phyloP scores from a whole-genome alignment of 1,140 invertebrate genomes.

The Chionoecetes opilio region DNA sequence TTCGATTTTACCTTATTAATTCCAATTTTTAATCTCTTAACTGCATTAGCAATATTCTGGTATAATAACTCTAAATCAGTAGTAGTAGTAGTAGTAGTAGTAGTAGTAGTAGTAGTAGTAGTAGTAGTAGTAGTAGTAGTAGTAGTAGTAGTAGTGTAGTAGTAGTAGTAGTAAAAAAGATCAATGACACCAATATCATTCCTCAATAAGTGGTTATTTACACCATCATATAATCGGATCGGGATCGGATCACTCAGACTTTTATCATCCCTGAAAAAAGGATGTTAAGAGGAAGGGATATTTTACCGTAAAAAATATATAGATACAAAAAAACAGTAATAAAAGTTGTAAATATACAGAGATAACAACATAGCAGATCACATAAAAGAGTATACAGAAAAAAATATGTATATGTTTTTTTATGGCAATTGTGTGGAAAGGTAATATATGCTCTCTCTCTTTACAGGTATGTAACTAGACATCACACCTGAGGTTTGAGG shows the following conservation, averaged over 20 bases:
- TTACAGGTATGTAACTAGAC: background rate
- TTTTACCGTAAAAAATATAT: background rate
- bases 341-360: background rate
- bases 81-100: background rate
- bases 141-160: background rate
- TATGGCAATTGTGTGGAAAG: background rate
- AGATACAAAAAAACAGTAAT: background rate
- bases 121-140: background rate
- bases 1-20: too few species aligned
- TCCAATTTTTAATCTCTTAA: too few species aligned
- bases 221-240: too few species aligned
- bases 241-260: too few species aligned
- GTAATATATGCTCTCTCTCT: background rate
- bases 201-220: too few species aligned
- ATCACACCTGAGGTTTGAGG: background rate
- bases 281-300: background rate
- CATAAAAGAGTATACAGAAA: background rate
- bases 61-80: too few species aligned
- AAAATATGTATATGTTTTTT: background rate
- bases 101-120: background rate
- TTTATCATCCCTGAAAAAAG: background rate
- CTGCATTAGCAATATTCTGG: too few species aligned
- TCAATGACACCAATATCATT: too few species aligned
- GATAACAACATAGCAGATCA: background rate
- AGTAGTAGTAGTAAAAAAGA: too few species aligned